Conservation (phyloP, 1,140 invertebrate species). For the Agrypnia vestita region DNA sequence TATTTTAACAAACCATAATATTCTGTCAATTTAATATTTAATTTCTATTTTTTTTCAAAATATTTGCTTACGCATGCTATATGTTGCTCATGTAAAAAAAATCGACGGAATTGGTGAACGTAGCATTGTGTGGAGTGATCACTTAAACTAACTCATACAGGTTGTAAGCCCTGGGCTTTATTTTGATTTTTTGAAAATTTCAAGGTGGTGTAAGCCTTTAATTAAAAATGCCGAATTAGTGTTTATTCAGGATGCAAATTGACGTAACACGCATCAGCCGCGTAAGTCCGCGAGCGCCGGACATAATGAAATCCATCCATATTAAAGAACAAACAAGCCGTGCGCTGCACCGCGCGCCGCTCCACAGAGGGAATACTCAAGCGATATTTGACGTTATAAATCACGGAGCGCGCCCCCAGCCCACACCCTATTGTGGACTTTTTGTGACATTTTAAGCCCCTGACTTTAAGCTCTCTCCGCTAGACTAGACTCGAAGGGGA, state of each 20-base stretch:
- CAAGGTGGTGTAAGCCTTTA: too few relatives aligned
- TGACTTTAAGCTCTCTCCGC: constrained; percentile 31
- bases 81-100: too few relatives aligned
- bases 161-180: too few relatives aligned
- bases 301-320: constrained; percentile 26
- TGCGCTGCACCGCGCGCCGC: not conserved
- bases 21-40: too few relatives aligned
- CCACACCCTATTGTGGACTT: constrained; percentile 35
- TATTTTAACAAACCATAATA: too few relatives aligned
- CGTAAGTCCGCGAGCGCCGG: not conserved
- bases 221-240: not conserved
- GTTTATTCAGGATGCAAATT: constrained; percentile 14
- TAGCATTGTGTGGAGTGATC: too few relatives aligned
- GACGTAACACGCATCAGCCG: constrained; percentile 1
- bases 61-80: too few relatives aligned
- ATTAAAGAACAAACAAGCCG: constrained; percentile 27
- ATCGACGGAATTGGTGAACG: too few relatives aligned
- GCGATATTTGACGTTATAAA: constrained; percentile 56
- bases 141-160: too few relatives aligned
- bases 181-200: too few relatives aligned
- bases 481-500: constrained; percentile 1
- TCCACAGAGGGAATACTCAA: constrained; percentile 50
- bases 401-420: constrained; percentile 42
- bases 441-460: constrained; percentile 50
- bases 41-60: too few relatives aligned